Evolutionary conservation across 1,140 invertebrate genomes (phyloP).

Genomic region (Drosophila kohkoa): DNA sequence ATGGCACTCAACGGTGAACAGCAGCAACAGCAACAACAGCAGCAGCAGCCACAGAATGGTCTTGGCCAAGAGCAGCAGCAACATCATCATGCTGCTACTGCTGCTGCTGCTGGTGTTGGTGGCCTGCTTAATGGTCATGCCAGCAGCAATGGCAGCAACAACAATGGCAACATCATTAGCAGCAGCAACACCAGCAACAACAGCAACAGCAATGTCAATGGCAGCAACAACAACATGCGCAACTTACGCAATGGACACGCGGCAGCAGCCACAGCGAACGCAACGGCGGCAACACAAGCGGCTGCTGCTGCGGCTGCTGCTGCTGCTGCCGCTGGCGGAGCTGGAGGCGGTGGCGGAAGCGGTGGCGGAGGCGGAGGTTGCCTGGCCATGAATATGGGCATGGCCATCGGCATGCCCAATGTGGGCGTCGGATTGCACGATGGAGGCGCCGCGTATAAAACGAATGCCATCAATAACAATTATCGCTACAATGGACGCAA

Average conservation of each 20-base stretch:
- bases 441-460: slow-evolving; percentile 66
- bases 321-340: slow-evolving; percentile 34
- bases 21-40: slow-evolving; percentile 23
- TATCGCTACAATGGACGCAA: slow-evolving; percentile 84
- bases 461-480: slow-evolving; percentile 84
- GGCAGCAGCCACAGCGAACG: neutral
- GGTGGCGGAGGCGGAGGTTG: slow-evolving; percentile 36
- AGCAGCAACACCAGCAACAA: slow-evolving; percentile 44
- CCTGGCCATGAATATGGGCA: slow-evolving; percentile 9
- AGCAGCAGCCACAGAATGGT: slow-evolving; percentile 49
- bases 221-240: slow-evolving; percentile 63
- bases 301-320: slow-evolving; percentile 18
- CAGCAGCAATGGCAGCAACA: slow-evolving; percentile 25
- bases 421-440: slow-evolving; percentile 42
- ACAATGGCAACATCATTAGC: neutral
- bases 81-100: slow-evolving; percentile 51
- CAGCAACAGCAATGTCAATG: slow-evolving; percentile 48
- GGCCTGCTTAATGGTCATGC: slow-evolving; percentile 63
- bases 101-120: neutral
- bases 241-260: slow-evolving; percentile 67
- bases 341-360: slow-evolving; percentile 11
- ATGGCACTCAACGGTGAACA: slow-evolving; percentile 34
- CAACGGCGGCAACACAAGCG: neutral
- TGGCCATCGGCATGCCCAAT: slow-evolving; percentile 20
- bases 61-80: slow-evolving; percentile 56